These are phyloP conservation scores for Antechinus stuartii DNA, from an alignment of 2,113 vertebrate genomes.

Conservation along the genomic window DNA sequence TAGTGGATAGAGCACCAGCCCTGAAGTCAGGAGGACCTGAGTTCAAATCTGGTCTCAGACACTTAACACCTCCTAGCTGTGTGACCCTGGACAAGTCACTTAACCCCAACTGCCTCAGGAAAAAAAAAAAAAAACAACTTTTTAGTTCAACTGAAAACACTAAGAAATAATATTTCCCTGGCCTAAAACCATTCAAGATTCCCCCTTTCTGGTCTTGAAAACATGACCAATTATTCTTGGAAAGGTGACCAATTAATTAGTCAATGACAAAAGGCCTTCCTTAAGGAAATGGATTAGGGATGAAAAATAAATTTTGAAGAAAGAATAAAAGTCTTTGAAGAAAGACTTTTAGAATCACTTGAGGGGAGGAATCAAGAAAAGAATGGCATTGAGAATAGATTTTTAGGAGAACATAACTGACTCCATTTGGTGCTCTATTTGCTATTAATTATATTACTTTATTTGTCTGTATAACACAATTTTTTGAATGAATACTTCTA, in stretches of 20 bases:
- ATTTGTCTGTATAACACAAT: background rate
- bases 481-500: background rate
- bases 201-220: background rate
- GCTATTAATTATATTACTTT: background rate
- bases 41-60: too few relatives aligned
- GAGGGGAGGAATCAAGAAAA: background rate
- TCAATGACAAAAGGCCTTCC: background rate
- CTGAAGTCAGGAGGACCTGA: too few relatives aligned
- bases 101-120: too few relatives aligned
- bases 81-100: too few relatives aligned
- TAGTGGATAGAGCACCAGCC: too few relatives aligned
- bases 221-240: background rate
- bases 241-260: background rate
- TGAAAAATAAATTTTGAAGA: background rate
- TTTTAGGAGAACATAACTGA: background rate
- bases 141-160: background rate
- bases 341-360: background rate
- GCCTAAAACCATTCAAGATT: background rate
- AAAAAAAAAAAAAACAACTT: background rate
- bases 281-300: background rate
- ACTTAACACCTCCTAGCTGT: too few relatives aligned
- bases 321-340: background rate
- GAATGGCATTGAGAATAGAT: background rate
- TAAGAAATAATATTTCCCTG: background rate
- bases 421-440: background rate